Percentiles rank a stretch among this genome's conserved stretches.
Conservation (phyloP, 37 sponge, comb jelly and placozoan genomes). For the Haliclona indistincta region DNA sequence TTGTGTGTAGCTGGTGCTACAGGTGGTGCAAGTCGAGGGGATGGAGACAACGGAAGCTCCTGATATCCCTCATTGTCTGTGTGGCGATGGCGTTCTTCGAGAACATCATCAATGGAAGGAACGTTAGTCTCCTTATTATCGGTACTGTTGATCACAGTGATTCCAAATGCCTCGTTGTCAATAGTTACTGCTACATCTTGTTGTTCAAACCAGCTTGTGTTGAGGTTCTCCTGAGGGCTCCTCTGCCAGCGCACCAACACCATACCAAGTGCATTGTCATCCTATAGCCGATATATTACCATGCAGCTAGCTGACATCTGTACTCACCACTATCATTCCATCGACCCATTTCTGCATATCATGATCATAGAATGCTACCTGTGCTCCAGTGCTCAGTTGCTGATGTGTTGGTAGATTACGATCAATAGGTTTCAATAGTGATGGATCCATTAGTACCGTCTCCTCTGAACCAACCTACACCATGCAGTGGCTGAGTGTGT, state of each 20-base stretch:
- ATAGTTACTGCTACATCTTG: constrained; percentile 24
- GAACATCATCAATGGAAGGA: background rate
- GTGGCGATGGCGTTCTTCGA: background rate
- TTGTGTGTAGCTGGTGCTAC: background rate
- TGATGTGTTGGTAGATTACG: background rate
- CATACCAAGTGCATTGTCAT: background rate
- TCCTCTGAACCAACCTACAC: constrained; percentile 1
- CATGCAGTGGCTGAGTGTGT: background rate
- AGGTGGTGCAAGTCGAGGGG: background rate
- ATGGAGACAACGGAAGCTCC: background rate
- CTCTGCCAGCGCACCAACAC: background rate
- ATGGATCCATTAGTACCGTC: constrained; percentile 22
- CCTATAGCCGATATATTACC: background rate
- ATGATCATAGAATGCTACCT: constrained; percentile 34
- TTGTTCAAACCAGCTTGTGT: constrained; percentile 42
- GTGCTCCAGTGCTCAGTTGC: background rate
- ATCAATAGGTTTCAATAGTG: constrained; percentile 38
- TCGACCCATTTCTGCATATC: constrained; percentile 20
- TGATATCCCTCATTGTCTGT: background rate
- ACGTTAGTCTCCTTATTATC: background rate
- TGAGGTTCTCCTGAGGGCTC: background rate
- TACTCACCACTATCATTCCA: constrained; percentile 16
- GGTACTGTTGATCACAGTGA: background rate
- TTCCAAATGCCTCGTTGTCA: constrained; percentile 34
- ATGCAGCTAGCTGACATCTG: background rate